Conservation (phyloP, 2,888 invertebrate species). For the Caenorhabditis zanzibari region DNA sequence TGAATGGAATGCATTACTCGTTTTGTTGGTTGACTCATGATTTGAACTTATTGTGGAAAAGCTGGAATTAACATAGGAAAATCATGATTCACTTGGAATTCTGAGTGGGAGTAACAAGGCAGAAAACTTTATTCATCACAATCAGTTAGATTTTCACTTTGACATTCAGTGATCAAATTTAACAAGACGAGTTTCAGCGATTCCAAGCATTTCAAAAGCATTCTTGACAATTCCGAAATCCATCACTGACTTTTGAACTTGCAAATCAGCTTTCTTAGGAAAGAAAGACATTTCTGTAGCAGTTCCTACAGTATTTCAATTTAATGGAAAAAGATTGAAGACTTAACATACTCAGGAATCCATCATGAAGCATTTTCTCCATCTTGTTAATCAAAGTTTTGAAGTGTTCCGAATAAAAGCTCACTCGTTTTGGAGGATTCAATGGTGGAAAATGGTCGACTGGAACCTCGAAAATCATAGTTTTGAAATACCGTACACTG, state of each 20-base stretch:
- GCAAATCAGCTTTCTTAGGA: neutral
- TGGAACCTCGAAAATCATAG: constrained; percentile 30
- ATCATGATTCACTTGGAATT: constrained; percentile 1
- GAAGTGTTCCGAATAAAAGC: neutral
- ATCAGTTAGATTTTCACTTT: too few relatives aligned
- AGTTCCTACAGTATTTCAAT: too few relatives aligned
- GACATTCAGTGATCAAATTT: neutral
- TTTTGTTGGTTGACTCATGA: neutral
- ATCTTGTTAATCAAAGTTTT: neutral
- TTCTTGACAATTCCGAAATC: neutral
- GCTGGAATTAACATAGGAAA: neutral
- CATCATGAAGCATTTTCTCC: neutral
- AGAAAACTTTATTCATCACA: neutral
- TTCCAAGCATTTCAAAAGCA: neutral
- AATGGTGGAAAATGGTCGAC: constrained; percentile 17
- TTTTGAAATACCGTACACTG: neutral
- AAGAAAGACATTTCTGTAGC: too few relatives aligned
- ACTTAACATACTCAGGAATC: neutral
- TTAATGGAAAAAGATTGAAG: too few relatives aligned
- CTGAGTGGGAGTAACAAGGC: neutral
- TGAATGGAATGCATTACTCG: neutral
- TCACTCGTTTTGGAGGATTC: neutral
- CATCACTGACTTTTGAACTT: neutral
- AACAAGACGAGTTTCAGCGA: neutral
- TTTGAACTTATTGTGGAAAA: neutral